A percentile compares a stretch with the other conserved stretches of the same genome.
These are phyloP conservation scores for Dusona sp. DNA, from an alignment of 2,888 invertebrate genomes.

Conservation along the genomic window DNA sequence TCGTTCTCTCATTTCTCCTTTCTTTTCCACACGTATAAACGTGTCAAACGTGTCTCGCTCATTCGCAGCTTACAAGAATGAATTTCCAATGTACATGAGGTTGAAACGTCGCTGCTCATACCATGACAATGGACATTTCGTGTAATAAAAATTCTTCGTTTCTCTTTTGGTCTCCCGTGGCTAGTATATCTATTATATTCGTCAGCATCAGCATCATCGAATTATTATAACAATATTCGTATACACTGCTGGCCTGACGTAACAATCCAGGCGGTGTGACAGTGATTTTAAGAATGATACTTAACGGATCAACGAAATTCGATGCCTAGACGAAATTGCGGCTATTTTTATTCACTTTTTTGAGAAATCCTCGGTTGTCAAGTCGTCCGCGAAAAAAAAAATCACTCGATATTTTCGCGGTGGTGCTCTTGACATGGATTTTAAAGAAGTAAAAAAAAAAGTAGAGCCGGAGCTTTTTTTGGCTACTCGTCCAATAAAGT, in stretches of 20 bases:
- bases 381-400: slow-evolving; percentile 34
- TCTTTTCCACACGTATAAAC: too few relatives aligned
- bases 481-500: slow-evolving; percentile 52
- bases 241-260: neutral
- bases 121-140: slow-evolving; percentile 31
- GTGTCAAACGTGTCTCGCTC: neutral
- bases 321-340: slow-evolving; percentile 30
- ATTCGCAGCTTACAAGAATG: neutral
- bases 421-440: slow-evolving; percentile 37
- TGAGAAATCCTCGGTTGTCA: slow-evolving; percentile 10
- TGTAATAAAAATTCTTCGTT: slow-evolving; percentile 14
- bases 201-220: neutral
- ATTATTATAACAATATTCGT: slow-evolving; percentile 32
- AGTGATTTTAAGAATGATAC: slow-evolving; percentile 13
- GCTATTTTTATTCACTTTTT: slow-evolving; percentile 36
- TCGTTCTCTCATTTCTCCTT: neutral
- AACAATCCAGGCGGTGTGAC: slow-evolving; percentile 11
- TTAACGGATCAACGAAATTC: slow-evolving; percentile 33
- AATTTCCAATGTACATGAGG: slow-evolving; percentile 17
- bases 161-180: neutral
- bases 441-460: slow-evolving; percentile 18
- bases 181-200: neutral
- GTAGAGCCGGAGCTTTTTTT: slow-evolving; percentile 20
- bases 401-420: slow-evolving; percentile 30
- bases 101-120: slow-evolving; percentile 19